Evolutionary conservation across 2,888 invertebrate genomes (phyloP).

Genomic region (Horisme vitalbata): DNA sequence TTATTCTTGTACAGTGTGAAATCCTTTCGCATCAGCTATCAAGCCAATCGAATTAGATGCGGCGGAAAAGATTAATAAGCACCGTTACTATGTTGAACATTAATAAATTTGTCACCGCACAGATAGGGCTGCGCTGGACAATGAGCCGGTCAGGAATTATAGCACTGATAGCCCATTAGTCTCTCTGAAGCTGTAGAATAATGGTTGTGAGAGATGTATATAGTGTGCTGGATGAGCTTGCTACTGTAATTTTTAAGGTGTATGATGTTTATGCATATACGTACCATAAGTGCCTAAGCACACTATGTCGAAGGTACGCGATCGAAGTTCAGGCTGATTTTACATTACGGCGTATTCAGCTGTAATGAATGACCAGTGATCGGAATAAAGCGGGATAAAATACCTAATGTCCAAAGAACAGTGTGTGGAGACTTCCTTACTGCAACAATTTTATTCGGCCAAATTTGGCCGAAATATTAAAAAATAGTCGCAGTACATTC

Average conservation of each 20-base stretch:
- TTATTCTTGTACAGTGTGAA: slow-evolving; percentile 20
- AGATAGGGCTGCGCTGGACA: slow-evolving; percentile 77
- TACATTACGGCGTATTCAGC: too few species aligned
- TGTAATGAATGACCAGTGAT: too few species aligned
- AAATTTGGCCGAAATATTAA: too few species aligned
- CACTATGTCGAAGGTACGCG: too few species aligned
- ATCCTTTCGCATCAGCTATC: slow-evolving; percentile 18
- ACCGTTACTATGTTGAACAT: slow-evolving; percentile 67
- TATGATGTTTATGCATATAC: too few species aligned
- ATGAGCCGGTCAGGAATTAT: slow-evolving; percentile 76
- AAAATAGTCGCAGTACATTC: too few species aligned
- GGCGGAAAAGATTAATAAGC: slow-evolving; percentile 61
- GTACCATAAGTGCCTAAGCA: too few species aligned
- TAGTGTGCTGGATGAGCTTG: slow-evolving; percentile 20
- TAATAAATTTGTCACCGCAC: slow-evolving; percentile 80
- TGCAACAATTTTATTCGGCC: too few species aligned
- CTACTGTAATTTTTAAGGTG: background rate
- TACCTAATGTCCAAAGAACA: too few species aligned
- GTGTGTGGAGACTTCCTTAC: too few species aligned
- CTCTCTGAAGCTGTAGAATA: slow-evolving; percentile 71
- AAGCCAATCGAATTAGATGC: slow-evolving; percentile 62
- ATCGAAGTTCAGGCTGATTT: too few species aligned
- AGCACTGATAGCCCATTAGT: slow-evolving; percentile 73
- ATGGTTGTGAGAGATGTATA: slow-evolving; percentile 58
- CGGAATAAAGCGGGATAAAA: too few species aligned